Conservation (phyloP, 2,797 vertebrate genomes). For the Sternotherus odoratus region DNA sequence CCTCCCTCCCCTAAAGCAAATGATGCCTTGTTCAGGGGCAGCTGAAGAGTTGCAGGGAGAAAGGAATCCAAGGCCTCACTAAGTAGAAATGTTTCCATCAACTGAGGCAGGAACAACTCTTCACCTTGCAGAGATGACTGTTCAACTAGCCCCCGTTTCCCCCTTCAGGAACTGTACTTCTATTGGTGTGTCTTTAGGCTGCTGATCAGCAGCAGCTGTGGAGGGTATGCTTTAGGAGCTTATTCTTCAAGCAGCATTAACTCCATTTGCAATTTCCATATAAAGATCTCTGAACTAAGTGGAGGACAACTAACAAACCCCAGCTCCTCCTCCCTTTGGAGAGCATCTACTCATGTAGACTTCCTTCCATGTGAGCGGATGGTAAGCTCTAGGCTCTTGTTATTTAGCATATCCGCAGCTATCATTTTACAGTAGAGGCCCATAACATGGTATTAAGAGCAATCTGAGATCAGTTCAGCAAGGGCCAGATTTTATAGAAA, state of each 20-base stretch:
- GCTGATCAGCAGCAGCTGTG: not conserved
- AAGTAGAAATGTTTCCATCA: rapidly evolving
- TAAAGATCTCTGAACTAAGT: not conserved
- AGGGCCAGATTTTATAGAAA: not conserved
- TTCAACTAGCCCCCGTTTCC: not conserved
- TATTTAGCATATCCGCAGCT: not conserved
- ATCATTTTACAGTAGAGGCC: not conserved
- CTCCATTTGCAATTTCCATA: not conserved
- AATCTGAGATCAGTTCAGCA: not conserved
- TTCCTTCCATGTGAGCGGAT: not conserved
- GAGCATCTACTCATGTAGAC: not conserved
- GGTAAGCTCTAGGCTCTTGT: not conserved
- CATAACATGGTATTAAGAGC: not conserved
- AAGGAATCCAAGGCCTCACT: not conserved
- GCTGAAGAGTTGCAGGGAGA: not conserved
- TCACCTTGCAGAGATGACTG: not conserved
- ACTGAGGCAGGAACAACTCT: not conserved
- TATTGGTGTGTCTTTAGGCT: not conserved
- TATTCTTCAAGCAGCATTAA: not conserved
- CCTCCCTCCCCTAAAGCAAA: not conserved
- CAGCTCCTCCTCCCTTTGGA: not conserved
- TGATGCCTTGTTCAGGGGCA: not conserved
- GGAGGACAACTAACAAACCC: not conserved
- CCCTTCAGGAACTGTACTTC: not conserved
- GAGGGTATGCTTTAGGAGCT: not conserved